phyloP scores from a whole-genome alignment of 2,888 invertebrate species.

The Xylota sylvarum region DNA sequence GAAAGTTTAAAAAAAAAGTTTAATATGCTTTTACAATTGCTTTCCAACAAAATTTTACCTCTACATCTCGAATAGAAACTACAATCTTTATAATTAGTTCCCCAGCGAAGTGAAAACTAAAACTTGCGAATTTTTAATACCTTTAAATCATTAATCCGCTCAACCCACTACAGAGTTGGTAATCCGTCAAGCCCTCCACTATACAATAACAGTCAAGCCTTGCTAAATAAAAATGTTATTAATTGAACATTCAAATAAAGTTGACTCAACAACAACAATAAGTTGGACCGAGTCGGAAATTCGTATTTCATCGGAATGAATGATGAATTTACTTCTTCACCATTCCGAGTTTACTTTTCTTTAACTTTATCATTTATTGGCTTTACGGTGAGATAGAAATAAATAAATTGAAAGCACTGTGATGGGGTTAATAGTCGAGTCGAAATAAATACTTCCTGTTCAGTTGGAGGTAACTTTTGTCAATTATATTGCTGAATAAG shows the following conservation, averaged over 20 bases:
- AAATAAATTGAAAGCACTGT: slow-evolving; percentile 37
- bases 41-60: background rate
- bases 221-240: slow-evolving; percentile 21
- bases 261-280: slow-evolving; percentile 6
- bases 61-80: background rate
- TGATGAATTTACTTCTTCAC: slow-evolving; percentile 21
- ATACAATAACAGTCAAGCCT: slow-evolving; percentile 4
- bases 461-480: background rate
- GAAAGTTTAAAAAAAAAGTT: background rate
- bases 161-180: background rate
- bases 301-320: slow-evolving; percentile 25
- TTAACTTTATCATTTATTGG: slow-evolving; percentile 13
- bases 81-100: background rate
- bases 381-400: background rate
- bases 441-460: slow-evolving; percentile 40
- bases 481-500: slow-evolving; percentile 2
- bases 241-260: slow-evolving; percentile 37
- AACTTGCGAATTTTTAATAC: background rate
- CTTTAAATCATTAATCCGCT: slow-evolving; percentile 12
- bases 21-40: background rate
- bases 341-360: slow-evolving; percentile 2
- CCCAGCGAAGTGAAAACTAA: slow-evolving; percentile 4
- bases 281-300: slow-evolving; percentile 3
- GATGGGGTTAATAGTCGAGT: slow-evolving; percentile 41
- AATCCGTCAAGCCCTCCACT: slow-evolving; percentile 14